These are phyloP conservation scores for Anthopleura xanthogrammica DNA, from an alignment of 92 coral and sea anemone genomes.

Conservation along the genomic window DNA sequence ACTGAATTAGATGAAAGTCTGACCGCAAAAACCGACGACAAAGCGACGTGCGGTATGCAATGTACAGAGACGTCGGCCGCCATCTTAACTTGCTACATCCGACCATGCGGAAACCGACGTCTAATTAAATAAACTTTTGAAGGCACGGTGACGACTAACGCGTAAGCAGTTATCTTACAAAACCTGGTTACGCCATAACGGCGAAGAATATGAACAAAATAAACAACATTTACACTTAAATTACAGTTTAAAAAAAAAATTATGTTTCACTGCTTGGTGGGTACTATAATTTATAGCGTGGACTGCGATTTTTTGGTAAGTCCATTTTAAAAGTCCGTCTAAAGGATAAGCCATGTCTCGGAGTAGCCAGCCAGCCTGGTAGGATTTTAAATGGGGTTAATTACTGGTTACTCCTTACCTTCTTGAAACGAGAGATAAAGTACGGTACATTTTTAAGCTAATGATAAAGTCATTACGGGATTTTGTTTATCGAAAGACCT, in stretches of 20 bases:
- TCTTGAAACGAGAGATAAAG: neutral
- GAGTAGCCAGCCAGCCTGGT: neutral
- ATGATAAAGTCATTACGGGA: neutral
- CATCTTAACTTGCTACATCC: neutral
- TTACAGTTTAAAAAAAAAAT: neutral
- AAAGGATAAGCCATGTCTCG: neutral
- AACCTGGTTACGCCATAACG: neutral
- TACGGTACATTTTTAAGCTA: neutral
- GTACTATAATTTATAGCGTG: neutral
- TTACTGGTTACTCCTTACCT: neutral
- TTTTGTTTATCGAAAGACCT: constrained; percentile 69
- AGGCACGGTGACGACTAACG: neutral
- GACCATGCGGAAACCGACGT: neutral
- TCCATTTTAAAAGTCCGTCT: neutral
- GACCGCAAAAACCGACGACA: neutral
- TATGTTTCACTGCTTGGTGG: neutral
- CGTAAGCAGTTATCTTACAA: neutral
- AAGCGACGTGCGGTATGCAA: neutral
- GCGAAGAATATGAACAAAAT: neutral
- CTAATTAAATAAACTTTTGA: neutral
- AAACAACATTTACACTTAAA: neutral
- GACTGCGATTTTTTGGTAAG: neutral
- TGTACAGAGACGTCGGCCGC: neutral
- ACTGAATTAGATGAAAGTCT: neutral
- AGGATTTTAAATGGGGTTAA: neutral